Evolutionary conservation across 30 jellyfish, hydroid and myxozoan species (phyloP).

Genomic region (Cassiopea xamachana): DNA sequence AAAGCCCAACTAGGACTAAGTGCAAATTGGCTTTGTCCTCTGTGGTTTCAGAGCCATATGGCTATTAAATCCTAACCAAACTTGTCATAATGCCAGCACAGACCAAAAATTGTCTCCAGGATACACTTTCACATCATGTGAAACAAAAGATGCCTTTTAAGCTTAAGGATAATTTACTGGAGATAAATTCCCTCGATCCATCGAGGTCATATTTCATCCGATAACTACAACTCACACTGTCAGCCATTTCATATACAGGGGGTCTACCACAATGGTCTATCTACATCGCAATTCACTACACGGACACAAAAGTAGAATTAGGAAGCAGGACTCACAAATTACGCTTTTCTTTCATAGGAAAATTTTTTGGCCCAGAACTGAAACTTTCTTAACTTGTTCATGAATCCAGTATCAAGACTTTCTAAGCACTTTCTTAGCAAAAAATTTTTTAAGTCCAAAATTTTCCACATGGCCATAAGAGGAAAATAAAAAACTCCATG

Average conservation of each 20-base stretch:
- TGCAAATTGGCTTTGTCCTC: too few species aligned
- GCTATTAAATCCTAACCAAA: not conserved
- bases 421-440: too few species aligned
- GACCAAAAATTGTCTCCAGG: not conserved
- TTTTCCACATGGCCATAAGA: not conserved
- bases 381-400: too few species aligned
- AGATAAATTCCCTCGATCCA: not conserved
- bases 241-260: not conserved
- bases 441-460: too few species aligned
- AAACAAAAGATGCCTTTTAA: not conserved
- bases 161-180: not conserved
- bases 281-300: not conserved
- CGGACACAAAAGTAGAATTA: not conserved
- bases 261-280: not conserved
- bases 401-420: too few species aligned
- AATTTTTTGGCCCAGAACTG: too few species aligned
- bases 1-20: too few species aligned
- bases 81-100: not conserved
- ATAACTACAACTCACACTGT: not conserved
- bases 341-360: not conserved
- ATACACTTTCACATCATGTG: not conserved
- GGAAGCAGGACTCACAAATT: not conserved
- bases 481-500: not conserved
- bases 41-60: not conserved
- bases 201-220: not conserved